Evolutionary conservation across 2,888 invertebrate species (phyloP).

Genomic region (Acholoe squamosa): DNA sequence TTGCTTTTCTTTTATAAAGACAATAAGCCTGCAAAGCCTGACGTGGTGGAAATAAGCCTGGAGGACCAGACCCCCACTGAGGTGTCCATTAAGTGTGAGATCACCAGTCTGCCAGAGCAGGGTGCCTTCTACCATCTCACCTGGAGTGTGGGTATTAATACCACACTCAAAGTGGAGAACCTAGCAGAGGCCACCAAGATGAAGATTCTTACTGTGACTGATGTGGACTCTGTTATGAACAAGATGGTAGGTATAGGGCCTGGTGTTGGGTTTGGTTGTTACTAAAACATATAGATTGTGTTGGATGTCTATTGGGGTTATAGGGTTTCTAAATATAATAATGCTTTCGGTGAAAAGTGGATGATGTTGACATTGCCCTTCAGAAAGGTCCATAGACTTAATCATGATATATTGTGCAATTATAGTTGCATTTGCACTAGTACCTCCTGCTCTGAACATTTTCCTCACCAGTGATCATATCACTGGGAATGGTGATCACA

Average conservation of each 20-base stretch:
- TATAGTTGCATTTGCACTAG: no score
- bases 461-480: no score
- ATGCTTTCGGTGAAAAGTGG: no score
- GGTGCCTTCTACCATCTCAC: constrained; percentile 38
- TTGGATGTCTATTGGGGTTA: no score
- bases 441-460: no score
- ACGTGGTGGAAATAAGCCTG: not conserved
- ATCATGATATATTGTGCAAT: no score
- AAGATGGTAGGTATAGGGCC: constrained; percentile 12
- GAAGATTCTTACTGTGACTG: not conserved
- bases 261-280: not conserved
- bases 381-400: no score
- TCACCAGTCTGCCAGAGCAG: not conserved
- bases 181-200: not conserved
- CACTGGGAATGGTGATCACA: no score
- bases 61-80: not conserved
- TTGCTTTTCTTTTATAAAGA: not conserved
- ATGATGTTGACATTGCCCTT: no score
- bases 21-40: not conserved
- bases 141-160: not conserved
- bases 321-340: no score
- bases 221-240: not conserved
- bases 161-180: not conserved
- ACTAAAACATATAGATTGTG: not conserved
- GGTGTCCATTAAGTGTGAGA: not conserved